Conservation (phyloP, 2,888 invertebrate genomes). For the Andrena camellia region DNA sequence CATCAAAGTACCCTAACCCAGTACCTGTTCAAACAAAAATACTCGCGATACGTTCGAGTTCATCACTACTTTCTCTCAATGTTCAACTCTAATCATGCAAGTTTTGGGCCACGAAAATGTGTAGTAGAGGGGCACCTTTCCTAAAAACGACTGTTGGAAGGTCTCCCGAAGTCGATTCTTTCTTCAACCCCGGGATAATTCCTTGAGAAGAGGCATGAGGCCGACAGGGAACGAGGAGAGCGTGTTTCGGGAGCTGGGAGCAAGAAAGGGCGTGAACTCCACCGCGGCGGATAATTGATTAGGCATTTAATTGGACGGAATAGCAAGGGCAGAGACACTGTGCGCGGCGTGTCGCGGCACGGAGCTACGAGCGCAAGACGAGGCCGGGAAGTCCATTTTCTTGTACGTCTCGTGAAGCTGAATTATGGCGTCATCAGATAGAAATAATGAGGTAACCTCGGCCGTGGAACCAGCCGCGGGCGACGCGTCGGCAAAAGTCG, state of each 20-base stretch:
- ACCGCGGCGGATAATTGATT: slow-evolving; percentile 74
- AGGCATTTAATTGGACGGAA: slow-evolving; percentile 78
- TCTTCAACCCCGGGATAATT: slow-evolving; percentile 27
- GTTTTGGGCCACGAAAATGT: too few relatives aligned
- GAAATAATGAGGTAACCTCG: slow-evolving; percentile 81
- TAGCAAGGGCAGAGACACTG: slow-evolving; percentile 67
- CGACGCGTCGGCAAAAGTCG: slow-evolving; percentile 80
- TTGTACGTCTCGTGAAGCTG: slow-evolving; percentile 79
- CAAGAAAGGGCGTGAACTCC: slow-evolving; percentile 68
- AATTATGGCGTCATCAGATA: slow-evolving; percentile 83
- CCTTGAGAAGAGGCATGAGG: neutral
- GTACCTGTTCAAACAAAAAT: too few relatives aligned
- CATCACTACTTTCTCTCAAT: too few relatives aligned
- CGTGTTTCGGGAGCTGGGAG: slow-evolving; percentile 53
- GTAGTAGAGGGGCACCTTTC: too few relatives aligned
- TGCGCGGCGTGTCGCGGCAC: slow-evolving; percentile 53
- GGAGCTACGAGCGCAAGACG: slow-evolving; percentile 53
- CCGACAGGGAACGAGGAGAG: slow-evolving; percentile 13
- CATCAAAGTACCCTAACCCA: too few relatives aligned
- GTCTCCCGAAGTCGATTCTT: slow-evolving; percentile 12
- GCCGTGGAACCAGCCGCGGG: slow-evolving; percentile 70
- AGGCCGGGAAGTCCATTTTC: slow-evolving; percentile 79
- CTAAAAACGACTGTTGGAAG: too few relatives aligned
- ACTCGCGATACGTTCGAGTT: too few relatives aligned
- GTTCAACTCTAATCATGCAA: too few relatives aligned